Percentiles rank a stretch among this genome's conserved stretches.
Evolutionary conservation across 2,888 invertebrate genomes (phyloP).

Genomic region (Monochamus alternatus): DNA sequence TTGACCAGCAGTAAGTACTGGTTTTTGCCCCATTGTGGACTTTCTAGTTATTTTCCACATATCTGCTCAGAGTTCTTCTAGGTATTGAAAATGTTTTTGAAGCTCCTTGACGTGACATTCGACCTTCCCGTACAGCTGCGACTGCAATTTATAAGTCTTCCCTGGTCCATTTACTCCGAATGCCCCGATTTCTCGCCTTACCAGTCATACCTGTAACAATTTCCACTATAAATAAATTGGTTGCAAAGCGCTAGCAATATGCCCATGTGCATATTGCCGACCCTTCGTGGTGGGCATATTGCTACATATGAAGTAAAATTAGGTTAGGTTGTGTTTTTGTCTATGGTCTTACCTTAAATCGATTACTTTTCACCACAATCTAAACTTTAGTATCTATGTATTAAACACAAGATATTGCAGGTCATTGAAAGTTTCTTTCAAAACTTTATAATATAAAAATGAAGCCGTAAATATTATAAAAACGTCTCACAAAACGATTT

Average conservation of each 20-base stretch:
- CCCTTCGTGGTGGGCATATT: conserved; percentile 29
- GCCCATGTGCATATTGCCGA: conserved; percentile 32
- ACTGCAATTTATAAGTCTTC: conserved; percentile 38
- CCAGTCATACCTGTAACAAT: conserved; percentile 32
- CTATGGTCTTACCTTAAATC: background rate
- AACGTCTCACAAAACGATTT: conserved; percentile 16
- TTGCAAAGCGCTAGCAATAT: conserved; percentile 14
- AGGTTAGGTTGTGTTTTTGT: conserved; percentile 30
- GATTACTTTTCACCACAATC: conserved; percentile 18
- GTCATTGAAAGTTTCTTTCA: conserved; percentile 11
- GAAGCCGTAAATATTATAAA: conserved; percentile 7
- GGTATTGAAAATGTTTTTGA: conserved; percentile 37
- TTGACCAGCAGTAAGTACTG: conserved; percentile 35
- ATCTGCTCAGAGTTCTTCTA: conserved; percentile 30
- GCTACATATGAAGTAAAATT: conserved; percentile 29
- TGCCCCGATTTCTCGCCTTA: conserved; percentile 37
- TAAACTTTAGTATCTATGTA: conserved; percentile 4
- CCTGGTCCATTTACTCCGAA: conserved; percentile 32
- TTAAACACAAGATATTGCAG: background rate
- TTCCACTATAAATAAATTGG: conserved; percentile 23
- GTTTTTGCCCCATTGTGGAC: conserved; percentile 32
- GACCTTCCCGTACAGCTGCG: conserved; percentile 31
- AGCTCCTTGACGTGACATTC: conserved; percentile 31
- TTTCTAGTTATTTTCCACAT: conserved; percentile 16
- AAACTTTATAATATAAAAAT: conserved; percentile 18